phyloP scores from a whole-genome alignment of 2,888 invertebrate species.

The Yponomeuta evonymella region DNA sequence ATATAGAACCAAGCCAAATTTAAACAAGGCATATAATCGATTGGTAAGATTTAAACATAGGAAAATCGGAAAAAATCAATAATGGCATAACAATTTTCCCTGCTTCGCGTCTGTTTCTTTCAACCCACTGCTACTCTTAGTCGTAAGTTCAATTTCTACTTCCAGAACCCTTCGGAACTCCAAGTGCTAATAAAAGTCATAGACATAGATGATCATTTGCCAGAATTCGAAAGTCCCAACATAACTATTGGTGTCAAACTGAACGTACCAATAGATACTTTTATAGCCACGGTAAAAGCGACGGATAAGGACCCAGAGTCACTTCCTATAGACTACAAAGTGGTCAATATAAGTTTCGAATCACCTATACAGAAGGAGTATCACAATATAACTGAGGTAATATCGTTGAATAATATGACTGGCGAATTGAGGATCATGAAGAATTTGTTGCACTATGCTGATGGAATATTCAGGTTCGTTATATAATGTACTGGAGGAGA shows the following conservation, averaged over 20 bases:
- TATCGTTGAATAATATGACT: constrained; percentile 79
- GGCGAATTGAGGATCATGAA: constrained; percentile 83
- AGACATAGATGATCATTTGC: constrained; percentile 86
- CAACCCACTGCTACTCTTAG: background rate
- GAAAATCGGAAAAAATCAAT: no score
- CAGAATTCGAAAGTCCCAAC: constrained; percentile 78
- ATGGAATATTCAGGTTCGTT: constrained; percentile 79
- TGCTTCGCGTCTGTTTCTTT: background rate
- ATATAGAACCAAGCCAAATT: constrained; percentile 50
- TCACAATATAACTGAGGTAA: constrained; percentile 68
- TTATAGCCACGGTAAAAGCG: constrained; percentile 80
- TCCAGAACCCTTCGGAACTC: constrained; percentile 81
- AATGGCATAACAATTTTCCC: no score
- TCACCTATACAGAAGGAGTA: constrained; percentile 65
- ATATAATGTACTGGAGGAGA: background rate
- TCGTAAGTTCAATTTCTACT: constrained; percentile 19
- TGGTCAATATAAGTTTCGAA: constrained; percentile 77
- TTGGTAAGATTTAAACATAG: constrained; percentile 47
- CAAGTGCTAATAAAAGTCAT: constrained; percentile 79
- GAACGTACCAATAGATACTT: constrained; percentile 84
- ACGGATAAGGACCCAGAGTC: constrained; percentile 82
- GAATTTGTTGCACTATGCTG: constrained; percentile 79
- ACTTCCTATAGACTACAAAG: constrained; percentile 77
- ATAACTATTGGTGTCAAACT: constrained; percentile 83
- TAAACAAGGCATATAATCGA: constrained; percentile 78